These are phyloP conservation scores for Hydrochoerus hydrochaeris DNA, from an alignment of 2,113 vertebrate species.

Conservation along the genomic window DNA sequence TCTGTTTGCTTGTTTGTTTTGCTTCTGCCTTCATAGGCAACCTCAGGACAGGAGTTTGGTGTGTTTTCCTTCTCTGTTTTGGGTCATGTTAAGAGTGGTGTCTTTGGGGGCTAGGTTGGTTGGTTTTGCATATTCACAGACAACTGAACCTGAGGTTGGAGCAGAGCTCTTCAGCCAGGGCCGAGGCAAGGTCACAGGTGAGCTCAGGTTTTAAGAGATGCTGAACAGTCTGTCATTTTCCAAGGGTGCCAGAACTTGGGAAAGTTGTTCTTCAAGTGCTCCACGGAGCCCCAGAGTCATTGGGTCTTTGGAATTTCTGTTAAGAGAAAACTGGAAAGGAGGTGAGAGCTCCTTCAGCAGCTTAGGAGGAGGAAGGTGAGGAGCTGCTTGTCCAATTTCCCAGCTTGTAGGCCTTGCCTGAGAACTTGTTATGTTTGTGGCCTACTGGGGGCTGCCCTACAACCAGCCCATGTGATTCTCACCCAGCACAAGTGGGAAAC, in stretches of 20 bases:
- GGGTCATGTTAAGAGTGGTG: not conserved
- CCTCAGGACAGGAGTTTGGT: not conserved
- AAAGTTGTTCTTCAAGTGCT: not conserved
- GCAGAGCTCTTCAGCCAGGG: not conserved
- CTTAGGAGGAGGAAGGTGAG: not conserved
- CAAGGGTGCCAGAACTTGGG: not conserved
- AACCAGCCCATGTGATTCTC: not conserved
- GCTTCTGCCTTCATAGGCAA: not conserved
- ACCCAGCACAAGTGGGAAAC: not conserved
- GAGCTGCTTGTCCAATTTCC: not conserved
- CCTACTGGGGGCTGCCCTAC: not conserved
- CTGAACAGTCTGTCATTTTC: not conserved
- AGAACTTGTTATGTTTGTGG: not conserved
- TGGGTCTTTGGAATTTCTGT: not conserved
- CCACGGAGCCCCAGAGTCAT: not conserved
- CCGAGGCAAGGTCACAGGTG: not conserved
- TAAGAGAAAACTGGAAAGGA: not conserved
- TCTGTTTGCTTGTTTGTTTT: not conserved
- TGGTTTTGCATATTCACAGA: not conserved
- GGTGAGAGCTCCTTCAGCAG: not conserved
- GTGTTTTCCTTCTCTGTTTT: not conserved
- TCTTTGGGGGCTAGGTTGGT: not conserved
- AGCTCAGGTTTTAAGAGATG: not conserved
- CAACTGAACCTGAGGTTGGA: not conserved
- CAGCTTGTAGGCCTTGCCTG: not conserved